Evolutionary conservation across 1,140 invertebrate genomes (phyloP).

Genomic region (Littorina saxatilis): DNA sequence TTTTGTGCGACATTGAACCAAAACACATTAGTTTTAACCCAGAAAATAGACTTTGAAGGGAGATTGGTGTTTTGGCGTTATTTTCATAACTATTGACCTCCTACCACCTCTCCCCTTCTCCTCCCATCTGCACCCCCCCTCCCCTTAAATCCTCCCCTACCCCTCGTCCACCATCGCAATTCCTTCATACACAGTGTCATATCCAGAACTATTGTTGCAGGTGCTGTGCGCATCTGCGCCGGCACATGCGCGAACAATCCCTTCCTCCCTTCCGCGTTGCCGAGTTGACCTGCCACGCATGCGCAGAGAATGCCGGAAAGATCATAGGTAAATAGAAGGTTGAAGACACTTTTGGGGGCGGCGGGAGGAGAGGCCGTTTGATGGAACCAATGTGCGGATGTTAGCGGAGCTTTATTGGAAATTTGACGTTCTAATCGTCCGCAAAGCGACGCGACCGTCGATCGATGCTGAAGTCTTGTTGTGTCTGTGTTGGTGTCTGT

Average conservation of each 20-base stretch:
- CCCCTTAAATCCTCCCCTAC: too few relatives aligned
- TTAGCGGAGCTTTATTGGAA: constrained; percentile 12
- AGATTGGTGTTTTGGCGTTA: too few relatives aligned
- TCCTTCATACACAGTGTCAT: neutral
- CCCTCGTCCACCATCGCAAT: too few relatives aligned
- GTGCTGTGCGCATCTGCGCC: neutral
- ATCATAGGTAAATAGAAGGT: neutral
- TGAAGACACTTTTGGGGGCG: constrained; percentile 23
- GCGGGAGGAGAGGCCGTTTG: neutral
- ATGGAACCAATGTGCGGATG: neutral
- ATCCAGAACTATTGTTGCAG: neutral
- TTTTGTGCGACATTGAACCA: too few relatives aligned
- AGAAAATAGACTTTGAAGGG: too few relatives aligned
- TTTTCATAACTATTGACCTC: too few relatives aligned
- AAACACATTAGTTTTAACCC: too few relatives aligned
- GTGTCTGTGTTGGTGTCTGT: neutral
- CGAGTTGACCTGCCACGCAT: neutral
- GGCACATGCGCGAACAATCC: neutral
- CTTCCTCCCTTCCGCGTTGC: neutral
- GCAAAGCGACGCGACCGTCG: neutral
- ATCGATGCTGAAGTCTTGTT: neutral
- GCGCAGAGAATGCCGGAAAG: neutral
- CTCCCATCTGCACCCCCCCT: too few relatives aligned
- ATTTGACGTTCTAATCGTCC: neutral
- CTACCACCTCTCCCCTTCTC: too few relatives aligned